These are phyloP conservation scores for Vireo altiloquus DNA, from an alignment of 2,113 vertebrate species.

Conservation along the genomic window DNA sequence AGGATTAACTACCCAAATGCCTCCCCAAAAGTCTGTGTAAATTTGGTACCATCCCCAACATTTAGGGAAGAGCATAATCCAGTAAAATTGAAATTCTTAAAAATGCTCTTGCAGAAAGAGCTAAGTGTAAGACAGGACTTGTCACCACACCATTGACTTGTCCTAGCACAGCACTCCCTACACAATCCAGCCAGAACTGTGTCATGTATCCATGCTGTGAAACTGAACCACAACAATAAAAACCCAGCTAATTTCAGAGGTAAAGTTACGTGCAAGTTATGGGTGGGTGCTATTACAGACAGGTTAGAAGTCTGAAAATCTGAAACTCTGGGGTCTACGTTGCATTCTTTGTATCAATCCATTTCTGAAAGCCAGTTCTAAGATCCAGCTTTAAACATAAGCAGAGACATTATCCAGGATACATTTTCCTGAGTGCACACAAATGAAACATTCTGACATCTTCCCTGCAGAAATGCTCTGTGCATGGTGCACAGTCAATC, in stretches of 20 bases:
- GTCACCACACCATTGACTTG: background rate
- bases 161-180: background rate
- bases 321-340: background rate
- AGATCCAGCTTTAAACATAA: background rate
- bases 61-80: background rate
- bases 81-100: background rate
- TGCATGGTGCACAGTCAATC: background rate
- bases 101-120: background rate
- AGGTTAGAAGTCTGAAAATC: background rate
- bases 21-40: background rate
- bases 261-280: background rate
- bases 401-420: background rate
- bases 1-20: background rate
- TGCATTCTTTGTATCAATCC: background rate
- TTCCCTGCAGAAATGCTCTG: background rate
- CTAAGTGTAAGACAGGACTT: background rate
- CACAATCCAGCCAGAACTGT: background rate
- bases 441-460: background rate
- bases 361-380: background rate
- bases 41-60: background rate
- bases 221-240: background rate
- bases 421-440: background rate
- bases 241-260: background rate
- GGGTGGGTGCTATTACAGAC: background rate
- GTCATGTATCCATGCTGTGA: background rate